Base-by-base conservation (phyloP, 2,113 vertebrate genomes). In the Paracyprichromis sp. region DNA sequence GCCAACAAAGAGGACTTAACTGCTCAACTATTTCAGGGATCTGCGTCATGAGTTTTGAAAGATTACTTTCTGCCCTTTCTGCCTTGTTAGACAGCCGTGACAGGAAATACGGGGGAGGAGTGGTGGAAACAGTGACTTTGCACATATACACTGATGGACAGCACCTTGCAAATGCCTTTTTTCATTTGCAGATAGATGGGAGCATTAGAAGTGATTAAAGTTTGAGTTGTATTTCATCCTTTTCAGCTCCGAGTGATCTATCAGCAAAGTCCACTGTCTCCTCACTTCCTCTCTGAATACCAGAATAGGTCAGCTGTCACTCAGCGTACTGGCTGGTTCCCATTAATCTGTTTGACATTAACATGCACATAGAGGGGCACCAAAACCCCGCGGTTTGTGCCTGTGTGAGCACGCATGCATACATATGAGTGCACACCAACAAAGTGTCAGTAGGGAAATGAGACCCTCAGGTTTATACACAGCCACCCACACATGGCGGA, bases 291-390 rank as follows among this genome's bases (percentile, higher is more conserved):
- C 59, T 92, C 83, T 92, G 95, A 95, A 95, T 96, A 93, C 29
- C 82, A 84, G 96, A 96, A 92, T 94, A 96, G 95, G 94, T 96
- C 95, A 95, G 78, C 94, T 94, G 95, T 94, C 94, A 92, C 63
- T 95, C 94, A 86, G 12, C 90, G 17, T 81, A 52, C 84, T 84
- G 63, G 59, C 80, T 80, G 88, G 34, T 83, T 86, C 80, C 29
- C 45, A 85, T 92, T 95, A 95, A 93, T 95, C 88, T 86, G 69
- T 85, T 91, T 95, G 96, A 94, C 94, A 92, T 96, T 94, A 95
- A 92, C 87, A 84, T 89, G 86, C 85, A 85, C 90, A 83, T 85
- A 73, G 89, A 91, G 90, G 88, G 92, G 71, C 82, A 81, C 66
- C 16, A 54, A 84, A 82, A 88, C 88, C 91, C 90, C 0, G 11